A percentile compares a stretch with the other conserved stretches of the same genome.
Conservation (phyloP, 1,140 invertebrate species). For the Heliconius himera region DNA sequence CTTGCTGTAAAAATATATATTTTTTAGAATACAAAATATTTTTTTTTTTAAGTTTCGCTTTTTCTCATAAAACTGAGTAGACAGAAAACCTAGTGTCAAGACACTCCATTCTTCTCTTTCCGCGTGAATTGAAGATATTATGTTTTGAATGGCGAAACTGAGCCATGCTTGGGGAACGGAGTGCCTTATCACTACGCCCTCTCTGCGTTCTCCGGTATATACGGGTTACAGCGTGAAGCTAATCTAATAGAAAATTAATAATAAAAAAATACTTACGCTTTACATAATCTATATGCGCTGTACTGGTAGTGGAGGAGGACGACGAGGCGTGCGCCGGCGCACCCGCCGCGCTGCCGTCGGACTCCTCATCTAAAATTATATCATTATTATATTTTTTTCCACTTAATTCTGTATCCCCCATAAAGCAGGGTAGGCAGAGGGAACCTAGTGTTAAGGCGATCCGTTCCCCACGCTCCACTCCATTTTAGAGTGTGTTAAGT, state of each 20-base stretch:
- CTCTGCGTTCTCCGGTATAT: not conserved
- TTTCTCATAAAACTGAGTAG: no score
- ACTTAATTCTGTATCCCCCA: no score
- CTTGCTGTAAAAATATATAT: slow-evolving; percentile 27
- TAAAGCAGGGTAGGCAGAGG: no score
- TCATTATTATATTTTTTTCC: no score
- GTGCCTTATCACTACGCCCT: not conserved
- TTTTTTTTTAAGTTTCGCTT: no score
- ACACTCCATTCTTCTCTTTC: no score
- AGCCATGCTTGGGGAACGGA: not conserved
- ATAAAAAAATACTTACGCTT: slow-evolving; percentile 40
- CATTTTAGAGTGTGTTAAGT: no score
- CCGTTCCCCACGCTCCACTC: not conserved
- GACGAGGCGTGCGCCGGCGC: slow-evolving; percentile 48
- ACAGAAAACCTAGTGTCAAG: no score
- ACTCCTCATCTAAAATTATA: slow-evolving; percentile 14
- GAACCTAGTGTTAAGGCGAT: no score
- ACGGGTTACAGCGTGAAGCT: not conserved
- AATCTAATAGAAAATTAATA: not conserved
- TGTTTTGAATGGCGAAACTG: not conserved
- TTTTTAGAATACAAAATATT: no score
- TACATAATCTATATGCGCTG: slow-evolving; percentile 42
- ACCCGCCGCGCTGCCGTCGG: slow-evolving; percentile 4
- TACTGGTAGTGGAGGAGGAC: slow-evolving; percentile 46
- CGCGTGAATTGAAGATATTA: no score